phyloP scores from a whole-genome alignment of 2,888 invertebrate species.

The Orgyia antiqua region DNA sequence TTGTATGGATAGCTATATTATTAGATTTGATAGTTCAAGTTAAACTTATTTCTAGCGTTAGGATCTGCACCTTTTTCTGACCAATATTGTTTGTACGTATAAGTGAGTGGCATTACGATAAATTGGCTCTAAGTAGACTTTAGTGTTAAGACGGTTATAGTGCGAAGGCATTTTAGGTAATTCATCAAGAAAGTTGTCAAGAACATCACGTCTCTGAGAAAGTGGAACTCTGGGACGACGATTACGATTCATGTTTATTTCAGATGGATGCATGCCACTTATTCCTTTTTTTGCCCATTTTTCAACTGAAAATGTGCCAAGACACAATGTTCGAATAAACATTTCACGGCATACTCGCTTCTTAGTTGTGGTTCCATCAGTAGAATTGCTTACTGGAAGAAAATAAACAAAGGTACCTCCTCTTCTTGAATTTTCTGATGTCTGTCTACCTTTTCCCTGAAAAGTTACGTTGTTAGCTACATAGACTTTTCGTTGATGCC shows the following conservation, averaged over 20 bases:
- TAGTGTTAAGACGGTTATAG: neutral
- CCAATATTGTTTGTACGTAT: neutral
- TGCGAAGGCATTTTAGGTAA: neutral
- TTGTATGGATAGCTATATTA: neutral
- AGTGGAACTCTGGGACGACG: constrained; percentile 4
- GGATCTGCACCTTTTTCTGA: too few species aligned
- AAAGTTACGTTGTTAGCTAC: too few species aligned
- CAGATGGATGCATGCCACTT: constrained; percentile 5
- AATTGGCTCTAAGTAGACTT: neutral
- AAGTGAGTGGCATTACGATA: neutral
- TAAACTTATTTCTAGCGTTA: too few species aligned
- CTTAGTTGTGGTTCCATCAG: too few species aligned
- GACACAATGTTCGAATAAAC: too few species aligned
- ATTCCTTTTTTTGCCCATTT: constrained; percentile 7
- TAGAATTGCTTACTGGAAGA: too few species aligned
- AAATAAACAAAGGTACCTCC: too few species aligned
- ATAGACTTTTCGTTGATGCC: too few species aligned
- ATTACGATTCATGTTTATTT: constrained; percentile 7
- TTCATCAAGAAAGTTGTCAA: constrained; percentile 5
- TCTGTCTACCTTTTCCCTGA: too few species aligned
- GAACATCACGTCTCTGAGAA: constrained; percentile 5
- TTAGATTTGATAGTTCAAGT: too few species aligned
- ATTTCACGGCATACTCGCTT: too few species aligned
- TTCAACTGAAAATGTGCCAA: constrained; percentile 9
- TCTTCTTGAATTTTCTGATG: too few species aligned